These are phyloP conservation scores for Callosobruchus maculatus DNA, from an alignment of 2,888 invertebrate genomes.

Conservation along the genomic window DNA sequence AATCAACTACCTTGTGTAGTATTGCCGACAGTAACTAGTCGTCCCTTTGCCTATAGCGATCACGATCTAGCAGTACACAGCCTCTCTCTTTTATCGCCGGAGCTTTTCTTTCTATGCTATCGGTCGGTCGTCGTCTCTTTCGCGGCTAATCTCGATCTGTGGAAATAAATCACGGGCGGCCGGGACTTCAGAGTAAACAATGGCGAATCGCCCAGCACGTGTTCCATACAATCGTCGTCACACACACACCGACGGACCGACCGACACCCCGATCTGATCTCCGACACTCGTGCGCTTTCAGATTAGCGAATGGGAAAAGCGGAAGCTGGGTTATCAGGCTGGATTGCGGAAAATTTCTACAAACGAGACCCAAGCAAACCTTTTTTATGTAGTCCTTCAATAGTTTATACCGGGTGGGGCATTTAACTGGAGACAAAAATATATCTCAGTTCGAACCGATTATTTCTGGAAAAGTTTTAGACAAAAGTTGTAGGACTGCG, in stretches of 20 bases:
- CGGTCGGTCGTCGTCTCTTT: neutral
- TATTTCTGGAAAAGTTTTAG: too few species aligned
- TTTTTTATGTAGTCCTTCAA: too few species aligned
- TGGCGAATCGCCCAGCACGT: neutral
- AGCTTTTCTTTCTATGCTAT: neutral
- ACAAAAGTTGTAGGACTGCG: too few species aligned
- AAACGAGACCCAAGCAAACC: too few species aligned
- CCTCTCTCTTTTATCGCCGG: neutral
- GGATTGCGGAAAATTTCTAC: too few species aligned
- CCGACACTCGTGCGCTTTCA: neutral
- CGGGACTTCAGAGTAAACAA: neutral
- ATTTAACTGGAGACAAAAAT: too few species aligned
- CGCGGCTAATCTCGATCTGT: slow-evolving; percentile 16
- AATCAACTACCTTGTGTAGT: neutral
- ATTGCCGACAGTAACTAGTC: neutral
- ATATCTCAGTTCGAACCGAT: too few species aligned
- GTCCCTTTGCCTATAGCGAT: neutral
- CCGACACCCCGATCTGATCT: neutral
- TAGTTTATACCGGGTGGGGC: too few species aligned
- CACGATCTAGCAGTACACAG: neutral
- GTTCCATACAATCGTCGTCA: neutral
- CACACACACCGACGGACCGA: neutral
- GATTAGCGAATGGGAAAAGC: neutral
- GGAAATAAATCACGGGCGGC: slow-evolving; percentile 16
- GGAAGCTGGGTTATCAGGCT: neutral